Conservation (phyloP, 2,888 invertebrate species). For the Acanthacorydalis orientalis region DNA sequence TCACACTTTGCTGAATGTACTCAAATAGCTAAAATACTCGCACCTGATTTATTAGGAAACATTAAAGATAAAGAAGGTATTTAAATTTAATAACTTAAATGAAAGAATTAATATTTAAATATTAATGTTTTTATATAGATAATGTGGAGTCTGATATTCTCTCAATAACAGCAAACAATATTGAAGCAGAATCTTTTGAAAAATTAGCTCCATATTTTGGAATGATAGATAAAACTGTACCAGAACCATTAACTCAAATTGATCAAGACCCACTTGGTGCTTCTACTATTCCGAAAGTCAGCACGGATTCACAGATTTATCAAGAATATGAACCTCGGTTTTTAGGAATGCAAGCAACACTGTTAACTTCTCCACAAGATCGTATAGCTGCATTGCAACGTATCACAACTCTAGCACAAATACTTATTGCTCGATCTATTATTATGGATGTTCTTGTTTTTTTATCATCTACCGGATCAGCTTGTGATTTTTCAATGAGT, state of each 20-base stretch:
- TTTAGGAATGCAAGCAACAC: slow-evolving; percentile 33
- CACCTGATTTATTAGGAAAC: slow-evolving; percentile 26
- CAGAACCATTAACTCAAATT: slow-evolving; percentile 29
- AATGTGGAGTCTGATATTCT: slow-evolving; percentile 6
- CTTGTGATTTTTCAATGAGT: slow-evolving; percentile 19
- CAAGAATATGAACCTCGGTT: slow-evolving; percentile 18
- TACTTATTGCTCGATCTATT: slow-evolving; percentile 34
- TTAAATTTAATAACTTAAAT: background rate
- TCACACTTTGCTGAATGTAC: slow-evolving; percentile 6
- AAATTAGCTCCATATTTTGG: slow-evolving; percentile 20
- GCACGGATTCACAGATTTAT: slow-evolving; percentile 15
- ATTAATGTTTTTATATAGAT: slow-evolving; percentile 1
- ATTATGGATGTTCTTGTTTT: slow-evolving; percentile 36
- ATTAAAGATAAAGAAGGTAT: slow-evolving; percentile 8
- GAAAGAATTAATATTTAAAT: background rate
- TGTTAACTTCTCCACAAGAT: slow-evolving; percentile 28
- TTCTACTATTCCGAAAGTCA: slow-evolving; percentile 24
- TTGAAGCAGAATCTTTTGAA: slow-evolving; percentile 11
- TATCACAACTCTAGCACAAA: slow-evolving; percentile 31
- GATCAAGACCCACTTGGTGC: slow-evolving; percentile 37
- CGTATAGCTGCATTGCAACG: slow-evolving; percentile 32
- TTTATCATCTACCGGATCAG: slow-evolving; percentile 18
- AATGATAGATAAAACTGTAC: slow-evolving; percentile 23
- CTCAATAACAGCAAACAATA: slow-evolving; percentile 6
- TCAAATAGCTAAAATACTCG: slow-evolving; percentile 12